Conservation (phyloP, 2,113 vertebrate species). For the Tonatia bakeri region DNA sequence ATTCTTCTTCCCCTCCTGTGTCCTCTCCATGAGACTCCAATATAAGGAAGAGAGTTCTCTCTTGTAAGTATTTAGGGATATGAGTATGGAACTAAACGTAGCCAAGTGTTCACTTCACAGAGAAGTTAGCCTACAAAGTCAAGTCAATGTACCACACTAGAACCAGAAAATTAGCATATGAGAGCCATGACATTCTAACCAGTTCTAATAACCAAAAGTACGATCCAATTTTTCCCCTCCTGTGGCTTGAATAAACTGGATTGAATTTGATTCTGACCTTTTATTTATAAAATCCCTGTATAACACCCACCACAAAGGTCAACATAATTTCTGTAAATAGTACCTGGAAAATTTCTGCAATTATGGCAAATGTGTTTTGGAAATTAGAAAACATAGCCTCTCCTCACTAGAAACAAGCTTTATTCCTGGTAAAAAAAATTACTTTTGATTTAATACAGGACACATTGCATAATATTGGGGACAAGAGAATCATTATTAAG, state of each 20-base stretch:
- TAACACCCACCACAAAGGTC: constrained; percentile 13
- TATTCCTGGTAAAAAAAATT: neutral
- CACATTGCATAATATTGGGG: neutral
- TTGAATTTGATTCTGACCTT: constrained; percentile 15
- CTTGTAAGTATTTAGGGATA: neutral
- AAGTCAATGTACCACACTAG: neutral
- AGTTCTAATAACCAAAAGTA: neutral
- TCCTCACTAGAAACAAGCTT: neutral
- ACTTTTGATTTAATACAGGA: neutral
- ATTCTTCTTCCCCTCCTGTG: neutral
- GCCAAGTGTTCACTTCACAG: neutral
- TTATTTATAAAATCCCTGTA: neutral
- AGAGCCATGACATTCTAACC: neutral
- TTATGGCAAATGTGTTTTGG: neutral
- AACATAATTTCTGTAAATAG: constrained; percentile 12
- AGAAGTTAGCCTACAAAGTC: neutral
- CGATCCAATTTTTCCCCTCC: neutral
- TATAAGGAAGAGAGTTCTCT: neutral
- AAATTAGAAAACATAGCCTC: neutral
- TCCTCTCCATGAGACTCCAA: neutral
- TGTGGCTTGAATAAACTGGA: neutral
- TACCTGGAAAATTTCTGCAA: neutral
- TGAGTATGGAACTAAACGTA: neutral
- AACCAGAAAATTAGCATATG: neutral
- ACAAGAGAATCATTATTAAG: neutral